Base-by-base conservation (phyloP, 2,888 invertebrate genomes). In the Ecdyonurus torrentis region DNA sequence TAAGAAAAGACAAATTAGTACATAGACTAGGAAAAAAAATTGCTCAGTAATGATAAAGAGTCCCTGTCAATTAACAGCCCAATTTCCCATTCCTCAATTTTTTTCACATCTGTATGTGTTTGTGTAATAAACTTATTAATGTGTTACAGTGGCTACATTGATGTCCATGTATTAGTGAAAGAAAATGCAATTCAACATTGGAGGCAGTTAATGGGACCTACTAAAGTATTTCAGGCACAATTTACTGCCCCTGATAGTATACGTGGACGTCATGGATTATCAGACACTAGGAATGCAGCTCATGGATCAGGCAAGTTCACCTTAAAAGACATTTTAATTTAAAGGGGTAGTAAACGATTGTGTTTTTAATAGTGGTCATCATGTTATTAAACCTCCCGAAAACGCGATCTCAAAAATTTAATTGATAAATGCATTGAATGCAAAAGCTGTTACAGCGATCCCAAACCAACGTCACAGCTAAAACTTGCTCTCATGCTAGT, bases 231-330 rank as follows among this genome's bases (percentile, higher is more conserved):
- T 71, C 85, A 84, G 72, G 86, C 91, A 0, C 85, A 91, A 65
- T 89, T 85, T 71, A 82, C 83, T 63, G 82, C 85, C 63, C 94
- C 94, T 0, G 74, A 85, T 62, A 83, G 87, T 62, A 83, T 97
- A 66, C 78, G 97, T 69, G 91, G 91, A 1, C 78, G 80, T 71
- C 92, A 86, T 77, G 96, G 96, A 0, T 77, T 96, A 20, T 91
- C 95, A 0, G 97, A 97, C 73, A 96, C 97, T 0, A 82, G 96
- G 69, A 97, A 97, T 78, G 92, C 90, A 1, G 86, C 89, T 10
- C 97, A 97, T 77, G 96, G 96, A 19, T 94, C 96, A 72, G 93
- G 92, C 86, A 79, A 64, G 63, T 64, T 60, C 25, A 20, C 61
- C 55, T 50, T 62, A 22, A 23, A 18, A 7, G 52, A 19, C 18